Conservation (phyloP, 1,140 invertebrate genomes). For the Rhizoglyphus robini region DNA sequence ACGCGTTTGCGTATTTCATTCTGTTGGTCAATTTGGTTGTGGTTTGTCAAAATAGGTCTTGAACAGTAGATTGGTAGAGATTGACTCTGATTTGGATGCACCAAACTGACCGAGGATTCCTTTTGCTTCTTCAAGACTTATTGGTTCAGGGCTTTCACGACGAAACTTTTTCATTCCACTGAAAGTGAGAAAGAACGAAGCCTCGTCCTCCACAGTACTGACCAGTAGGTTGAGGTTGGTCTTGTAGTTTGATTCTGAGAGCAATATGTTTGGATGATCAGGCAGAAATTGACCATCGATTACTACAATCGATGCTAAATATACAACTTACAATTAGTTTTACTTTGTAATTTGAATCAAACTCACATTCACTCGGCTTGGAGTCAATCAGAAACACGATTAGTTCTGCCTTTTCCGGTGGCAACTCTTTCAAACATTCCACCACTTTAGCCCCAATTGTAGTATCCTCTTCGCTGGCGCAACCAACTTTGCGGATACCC, state of each 20-base stretch:
- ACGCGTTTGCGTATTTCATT: not conserved
- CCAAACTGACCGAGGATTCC: too few species aligned
- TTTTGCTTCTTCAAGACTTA: conserved; percentile 1
- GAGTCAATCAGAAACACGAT: not conserved
- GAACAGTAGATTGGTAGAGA: too few species aligned
- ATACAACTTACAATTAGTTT: too few species aligned
- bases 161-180: not conserved
- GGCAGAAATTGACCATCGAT: conserved; percentile 80
- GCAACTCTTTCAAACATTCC: not conserved
- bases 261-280: conserved; percentile 59
- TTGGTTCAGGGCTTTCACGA: not conserved
- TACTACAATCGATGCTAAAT: conserved; percentile 39
- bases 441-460: not conserved
- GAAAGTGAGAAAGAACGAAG: conserved; percentile 64
- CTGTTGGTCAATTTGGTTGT: not conserved
- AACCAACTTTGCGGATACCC: conserved; percentile 68
- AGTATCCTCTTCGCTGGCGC: conserved; percentile 40
- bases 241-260: conserved; percentile 74
- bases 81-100: too few species aligned
- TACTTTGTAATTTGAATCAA: too few species aligned
- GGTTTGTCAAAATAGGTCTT: too few species aligned
- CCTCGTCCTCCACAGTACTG: conserved; percentile 86
- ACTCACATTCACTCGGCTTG: not conserved
- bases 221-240: conserved; percentile 70
- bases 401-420: not conserved